Conservation (phyloP, 1,140 invertebrate genomes). For the Leucophenga varia region DNA sequence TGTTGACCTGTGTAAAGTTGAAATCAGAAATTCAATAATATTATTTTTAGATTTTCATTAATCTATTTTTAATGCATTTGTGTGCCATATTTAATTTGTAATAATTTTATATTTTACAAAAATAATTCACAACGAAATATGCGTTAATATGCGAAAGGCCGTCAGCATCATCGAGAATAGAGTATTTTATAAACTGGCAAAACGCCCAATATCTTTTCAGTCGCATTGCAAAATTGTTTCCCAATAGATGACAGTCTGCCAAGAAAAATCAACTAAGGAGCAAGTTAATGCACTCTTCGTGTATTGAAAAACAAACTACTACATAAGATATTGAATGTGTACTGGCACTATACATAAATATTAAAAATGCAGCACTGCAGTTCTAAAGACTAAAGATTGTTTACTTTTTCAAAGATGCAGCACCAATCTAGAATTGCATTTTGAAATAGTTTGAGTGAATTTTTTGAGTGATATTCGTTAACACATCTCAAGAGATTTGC, state of each 20-base stretch:
- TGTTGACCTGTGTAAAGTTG: slow-evolving; percentile 77
- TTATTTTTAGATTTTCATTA: slow-evolving; percentile 39
- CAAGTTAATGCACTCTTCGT: slow-evolving; percentile 43
- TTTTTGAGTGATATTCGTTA: too few relatives aligned
- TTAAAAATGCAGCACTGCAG: too few relatives aligned
- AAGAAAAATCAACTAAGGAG: slow-evolving; percentile 18
- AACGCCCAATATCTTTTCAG: slow-evolving; percentile 27
- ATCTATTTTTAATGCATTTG: slow-evolving; percentile 5
- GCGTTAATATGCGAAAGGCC: too few relatives aligned
- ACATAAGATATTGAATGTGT: slow-evolving; percentile 1
- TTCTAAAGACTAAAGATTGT: too few relatives aligned
- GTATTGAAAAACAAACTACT: too few relatives aligned
- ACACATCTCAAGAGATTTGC: too few relatives aligned
- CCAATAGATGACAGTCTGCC: slow-evolving; percentile 35
- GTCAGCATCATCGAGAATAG: too few relatives aligned
- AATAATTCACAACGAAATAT: not conserved
- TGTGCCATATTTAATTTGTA: not conserved
- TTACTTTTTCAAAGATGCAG: too few relatives aligned
- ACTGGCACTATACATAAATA: not conserved
- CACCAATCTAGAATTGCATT: too few relatives aligned
- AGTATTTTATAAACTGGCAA: too few relatives aligned
- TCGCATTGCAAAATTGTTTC: slow-evolving; percentile 23
- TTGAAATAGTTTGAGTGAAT: too few relatives aligned
- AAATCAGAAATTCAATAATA: slow-evolving; percentile 14
- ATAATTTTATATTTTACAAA: not conserved